Conservation (phyloP, 2,113 vertebrate genomes). For the Aspidoscelis tigris region DNA sequence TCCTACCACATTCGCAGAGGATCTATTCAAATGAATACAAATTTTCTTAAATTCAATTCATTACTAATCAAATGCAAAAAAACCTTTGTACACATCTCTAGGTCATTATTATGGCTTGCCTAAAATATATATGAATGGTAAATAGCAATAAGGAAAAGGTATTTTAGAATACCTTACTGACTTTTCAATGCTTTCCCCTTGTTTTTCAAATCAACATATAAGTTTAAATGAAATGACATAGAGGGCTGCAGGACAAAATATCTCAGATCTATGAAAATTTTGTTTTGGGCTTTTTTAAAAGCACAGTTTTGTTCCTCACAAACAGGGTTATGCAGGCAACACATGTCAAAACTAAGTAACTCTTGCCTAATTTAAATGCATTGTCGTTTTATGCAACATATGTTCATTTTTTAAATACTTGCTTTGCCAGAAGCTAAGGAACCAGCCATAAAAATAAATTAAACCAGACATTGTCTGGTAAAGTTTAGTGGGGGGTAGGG, state of each 20-base stretch:
- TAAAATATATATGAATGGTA: not conserved
- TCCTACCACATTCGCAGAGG: too few relatives aligned
- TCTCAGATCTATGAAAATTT: conserved; percentile 27
- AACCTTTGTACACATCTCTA: too few relatives aligned
- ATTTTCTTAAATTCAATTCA: too few relatives aligned
- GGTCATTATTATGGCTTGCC: not conserved
- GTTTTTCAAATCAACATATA: not conserved
- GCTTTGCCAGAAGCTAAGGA: conserved; percentile 75
- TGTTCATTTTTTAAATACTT: conserved; percentile 75
- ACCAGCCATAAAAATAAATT: conserved; percentile 71
- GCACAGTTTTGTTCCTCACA: conserved; percentile 36
- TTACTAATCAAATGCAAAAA: too few relatives aligned
- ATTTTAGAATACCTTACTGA: not conserved
- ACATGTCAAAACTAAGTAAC: conserved; percentile 66
- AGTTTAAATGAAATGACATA: not conserved
- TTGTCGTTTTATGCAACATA: conserved; percentile 78
- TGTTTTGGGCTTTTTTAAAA: not conserved
- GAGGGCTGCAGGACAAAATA: not conserved
- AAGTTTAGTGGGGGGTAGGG: conserved; percentile 63
- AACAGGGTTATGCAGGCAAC: conserved; percentile 45
- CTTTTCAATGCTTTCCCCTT: not conserved
- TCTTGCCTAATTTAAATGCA: conserved; percentile 69
- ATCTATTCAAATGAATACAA: too few relatives aligned
- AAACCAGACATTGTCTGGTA: conserved; percentile 73
- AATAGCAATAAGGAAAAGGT: not conserved